Percentiles rank a stretch among this genome's conserved stretches.
These are phyloP conservation scores for Netelia virgata DNA, from an alignment of 2,888 invertebrate genomes.

Conservation along the genomic window DNA sequence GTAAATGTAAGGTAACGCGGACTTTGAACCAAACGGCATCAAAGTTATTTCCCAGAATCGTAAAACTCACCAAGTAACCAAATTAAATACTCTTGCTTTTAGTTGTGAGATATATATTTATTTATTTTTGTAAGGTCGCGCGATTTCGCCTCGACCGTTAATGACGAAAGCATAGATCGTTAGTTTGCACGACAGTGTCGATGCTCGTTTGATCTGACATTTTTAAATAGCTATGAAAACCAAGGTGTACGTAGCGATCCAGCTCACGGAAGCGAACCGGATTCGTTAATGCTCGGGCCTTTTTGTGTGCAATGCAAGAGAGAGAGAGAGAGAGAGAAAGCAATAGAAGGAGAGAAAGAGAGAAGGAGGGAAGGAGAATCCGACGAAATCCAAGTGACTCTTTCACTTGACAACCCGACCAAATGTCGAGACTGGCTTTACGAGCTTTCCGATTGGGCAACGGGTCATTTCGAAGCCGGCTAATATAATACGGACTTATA, in stretches of 20 bases:
- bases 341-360: neutral
- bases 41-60: no score
- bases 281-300: constrained; percentile 51
- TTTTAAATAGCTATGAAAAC: neutral
- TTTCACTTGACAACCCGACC: constrained; percentile 84
- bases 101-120: no score
- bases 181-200: neutral
- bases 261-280: constrained; percentile 44
- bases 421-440: constrained; percentile 84
- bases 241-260: constrained; percentile 8
- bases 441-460: constrained; percentile 82
- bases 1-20: no score
- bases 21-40: no score
- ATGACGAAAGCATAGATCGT: neutral
- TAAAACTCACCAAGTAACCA: no score
- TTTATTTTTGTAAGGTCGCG: neutral
- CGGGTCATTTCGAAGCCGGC: constrained; percentile 80
- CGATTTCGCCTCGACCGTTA: neutral
- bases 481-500: constrained; percentile 85
- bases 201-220: constrained; percentile 22
- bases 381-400: constrained; percentile 82
- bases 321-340: constrained; percentile 10
- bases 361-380: constrained; percentile 73
- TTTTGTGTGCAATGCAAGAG: constrained; percentile 38
- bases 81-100: no score